Evolutionary conservation across 2,888 invertebrate species (phyloP).

Genomic region (Luffia ferchaultella): DNA sequence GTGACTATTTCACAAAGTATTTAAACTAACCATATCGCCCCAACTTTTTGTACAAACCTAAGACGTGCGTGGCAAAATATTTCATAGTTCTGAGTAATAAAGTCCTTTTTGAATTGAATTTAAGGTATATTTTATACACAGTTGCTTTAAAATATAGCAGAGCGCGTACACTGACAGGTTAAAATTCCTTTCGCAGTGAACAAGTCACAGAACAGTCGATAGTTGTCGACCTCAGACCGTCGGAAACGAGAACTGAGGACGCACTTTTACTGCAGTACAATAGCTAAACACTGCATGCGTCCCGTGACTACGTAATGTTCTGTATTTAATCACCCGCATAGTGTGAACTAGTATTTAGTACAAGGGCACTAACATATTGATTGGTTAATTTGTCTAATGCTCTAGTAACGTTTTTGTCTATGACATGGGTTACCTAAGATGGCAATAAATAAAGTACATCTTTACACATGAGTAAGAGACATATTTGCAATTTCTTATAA

Average conservation of each 20-base stretch:
- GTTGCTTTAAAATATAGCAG: no score
- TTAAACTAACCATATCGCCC: no score
- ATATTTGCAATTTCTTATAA: not conserved
- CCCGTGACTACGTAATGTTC: conserved; percentile 16
- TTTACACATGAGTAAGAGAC: not conserved
- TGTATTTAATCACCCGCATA: conserved; percentile 31
- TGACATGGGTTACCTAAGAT: not conserved
- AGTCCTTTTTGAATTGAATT: not conserved
- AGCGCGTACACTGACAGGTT: not conserved
- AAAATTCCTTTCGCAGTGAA: not conserved
- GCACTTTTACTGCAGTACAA: not conserved
- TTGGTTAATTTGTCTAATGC: not conserved
- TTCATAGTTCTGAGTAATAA: not conserved
- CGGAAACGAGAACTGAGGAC: not conserved
- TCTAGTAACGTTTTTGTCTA: not conserved
- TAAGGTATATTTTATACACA: not conserved
- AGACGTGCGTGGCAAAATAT: not conserved
- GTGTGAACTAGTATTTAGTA: conserved; percentile 17
- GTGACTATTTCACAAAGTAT: no score
- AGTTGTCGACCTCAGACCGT: not conserved
- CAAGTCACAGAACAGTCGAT: not conserved
- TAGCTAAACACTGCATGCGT: not conserved
- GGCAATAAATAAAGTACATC: not conserved
- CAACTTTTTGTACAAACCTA: not conserved
- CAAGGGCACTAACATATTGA: not conserved